phyloP scores from a whole-genome alignment of 2,113 vertebrate genomes.

The Rattus rattus region DNA sequence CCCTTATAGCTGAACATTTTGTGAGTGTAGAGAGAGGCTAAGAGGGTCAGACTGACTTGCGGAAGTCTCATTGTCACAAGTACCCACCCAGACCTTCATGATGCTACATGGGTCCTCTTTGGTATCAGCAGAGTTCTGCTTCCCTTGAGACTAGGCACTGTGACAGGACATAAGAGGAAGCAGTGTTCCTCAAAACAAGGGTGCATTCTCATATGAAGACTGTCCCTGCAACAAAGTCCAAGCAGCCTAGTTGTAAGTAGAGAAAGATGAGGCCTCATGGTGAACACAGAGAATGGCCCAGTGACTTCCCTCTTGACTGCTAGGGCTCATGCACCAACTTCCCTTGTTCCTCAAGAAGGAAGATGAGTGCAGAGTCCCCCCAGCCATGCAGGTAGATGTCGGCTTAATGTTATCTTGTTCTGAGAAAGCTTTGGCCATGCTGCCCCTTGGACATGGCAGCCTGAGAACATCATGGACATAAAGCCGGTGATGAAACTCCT shows the following conservation, averaged over 20 bases:
- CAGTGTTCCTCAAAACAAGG: background rate
- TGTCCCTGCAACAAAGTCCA: background rate
- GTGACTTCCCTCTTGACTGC: background rate
- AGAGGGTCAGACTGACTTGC: background rate
- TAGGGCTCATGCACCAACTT: background rate
- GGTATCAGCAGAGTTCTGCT: background rate
- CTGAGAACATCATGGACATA: background rate
- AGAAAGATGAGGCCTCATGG: background rate
- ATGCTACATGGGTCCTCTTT: background rate
- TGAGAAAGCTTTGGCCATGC: background rate
- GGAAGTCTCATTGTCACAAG: background rate
- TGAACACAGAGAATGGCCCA: background rate
- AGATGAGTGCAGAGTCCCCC: background rate
- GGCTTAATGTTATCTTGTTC: background rate
- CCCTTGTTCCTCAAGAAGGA: background rate
- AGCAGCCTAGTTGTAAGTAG: background rate
- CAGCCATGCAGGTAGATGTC: accelerated
- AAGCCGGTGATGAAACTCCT: background rate
- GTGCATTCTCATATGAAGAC: background rate
- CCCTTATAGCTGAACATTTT: background rate
- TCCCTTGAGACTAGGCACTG: background rate
- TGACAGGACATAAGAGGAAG: background rate
- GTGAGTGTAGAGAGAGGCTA: background rate
- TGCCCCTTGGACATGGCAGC: too few relatives aligned
- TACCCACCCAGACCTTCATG: background rate